A percentile compares a stretch with the other conserved stretches of the same genome.
Evolutionary conservation across 2,888 invertebrate species (phyloP).

Genomic region (Latrodectus elegans): DNA sequence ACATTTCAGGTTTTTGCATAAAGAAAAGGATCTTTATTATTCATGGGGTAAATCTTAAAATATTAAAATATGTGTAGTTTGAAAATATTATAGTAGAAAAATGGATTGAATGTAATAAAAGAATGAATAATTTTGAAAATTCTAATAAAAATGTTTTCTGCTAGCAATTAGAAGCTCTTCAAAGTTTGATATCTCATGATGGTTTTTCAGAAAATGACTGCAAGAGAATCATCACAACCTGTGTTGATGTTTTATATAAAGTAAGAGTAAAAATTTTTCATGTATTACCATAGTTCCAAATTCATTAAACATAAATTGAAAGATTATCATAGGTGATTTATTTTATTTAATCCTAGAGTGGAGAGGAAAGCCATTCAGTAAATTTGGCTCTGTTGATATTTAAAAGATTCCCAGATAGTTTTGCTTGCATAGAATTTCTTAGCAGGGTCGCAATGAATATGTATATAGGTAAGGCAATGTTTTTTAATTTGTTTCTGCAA

Average conservation of each 20-base stretch:
- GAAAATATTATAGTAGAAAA: too few relatives aligned
- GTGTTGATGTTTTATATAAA: slow-evolving; percentile 45
- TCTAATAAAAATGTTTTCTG: too few relatives aligned
- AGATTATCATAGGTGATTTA: neutral
- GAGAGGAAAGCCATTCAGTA: slow-evolving; percentile 26
- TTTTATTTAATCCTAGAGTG: slow-evolving; percentile 29
- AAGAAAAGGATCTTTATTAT: too few relatives aligned
- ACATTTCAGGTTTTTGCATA: too few relatives aligned
- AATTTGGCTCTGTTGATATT: slow-evolving; percentile 34
- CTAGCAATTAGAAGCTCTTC: slow-evolving; percentile 33
- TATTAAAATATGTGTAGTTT: too few relatives aligned
- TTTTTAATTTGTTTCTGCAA: neutral
- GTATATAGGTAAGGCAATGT: slow-evolving; percentile 29
- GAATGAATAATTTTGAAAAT: too few relatives aligned
- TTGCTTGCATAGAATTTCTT: slow-evolving; percentile 45
- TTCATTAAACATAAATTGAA: neutral
- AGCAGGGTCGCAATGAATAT: slow-evolving; percentile 53
- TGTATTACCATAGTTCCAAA: neutral
- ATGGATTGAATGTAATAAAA: too few relatives aligned
- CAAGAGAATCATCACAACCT: slow-evolving; percentile 47
- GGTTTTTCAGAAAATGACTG: slow-evolving; percentile 42
- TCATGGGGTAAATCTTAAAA: too few relatives aligned
- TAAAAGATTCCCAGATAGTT: slow-evolving; percentile 41
- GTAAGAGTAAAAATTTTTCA: slow-evolving; percentile 21
- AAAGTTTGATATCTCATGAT: slow-evolving; percentile 36